Evolutionary conservation across 2,113 vertebrate species (phyloP).

Genomic region (Formicarius rufipectus): DNA sequence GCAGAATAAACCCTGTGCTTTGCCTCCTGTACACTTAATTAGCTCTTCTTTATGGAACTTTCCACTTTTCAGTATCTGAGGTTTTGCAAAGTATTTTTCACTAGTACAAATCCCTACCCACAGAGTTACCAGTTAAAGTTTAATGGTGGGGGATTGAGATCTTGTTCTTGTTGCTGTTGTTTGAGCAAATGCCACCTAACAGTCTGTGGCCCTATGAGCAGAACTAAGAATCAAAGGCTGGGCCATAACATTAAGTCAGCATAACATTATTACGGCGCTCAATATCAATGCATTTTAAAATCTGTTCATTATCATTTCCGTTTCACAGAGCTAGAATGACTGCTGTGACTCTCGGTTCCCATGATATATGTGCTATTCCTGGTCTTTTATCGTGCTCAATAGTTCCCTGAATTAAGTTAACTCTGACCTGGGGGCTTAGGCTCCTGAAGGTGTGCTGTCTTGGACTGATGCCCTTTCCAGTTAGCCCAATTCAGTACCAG

Average conservation of each 20-base stretch:
- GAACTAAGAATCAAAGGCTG: not conserved
- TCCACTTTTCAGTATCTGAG: not conserved
- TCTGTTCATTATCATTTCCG: not conserved
- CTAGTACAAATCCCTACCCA: not conserved
- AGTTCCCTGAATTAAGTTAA: not conserved
- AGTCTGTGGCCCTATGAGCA: not conserved
- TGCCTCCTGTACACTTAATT: not conserved
- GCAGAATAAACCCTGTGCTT: not conserved
- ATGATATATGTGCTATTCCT: not conserved
- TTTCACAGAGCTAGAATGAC: not conserved
- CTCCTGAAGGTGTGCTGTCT: not conserved
- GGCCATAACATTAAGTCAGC: not conserved
- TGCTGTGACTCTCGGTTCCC: not conserved
- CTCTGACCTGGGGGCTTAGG: not conserved
- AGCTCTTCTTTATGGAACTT: not conserved
- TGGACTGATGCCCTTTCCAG: not conserved
- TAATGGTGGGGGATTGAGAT: not conserved
- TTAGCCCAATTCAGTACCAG: not conserved
- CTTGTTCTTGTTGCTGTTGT: not conserved
- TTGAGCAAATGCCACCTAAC: not conserved
- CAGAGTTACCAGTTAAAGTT: not conserved
- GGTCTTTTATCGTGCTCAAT: not conserved
- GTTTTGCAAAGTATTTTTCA: not conserved
- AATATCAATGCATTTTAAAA: not conserved
- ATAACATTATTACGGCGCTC: not conserved